Base-by-base conservation (phyloP, 1,140 invertebrate species). In the Zaprionus capensis region DNA sequence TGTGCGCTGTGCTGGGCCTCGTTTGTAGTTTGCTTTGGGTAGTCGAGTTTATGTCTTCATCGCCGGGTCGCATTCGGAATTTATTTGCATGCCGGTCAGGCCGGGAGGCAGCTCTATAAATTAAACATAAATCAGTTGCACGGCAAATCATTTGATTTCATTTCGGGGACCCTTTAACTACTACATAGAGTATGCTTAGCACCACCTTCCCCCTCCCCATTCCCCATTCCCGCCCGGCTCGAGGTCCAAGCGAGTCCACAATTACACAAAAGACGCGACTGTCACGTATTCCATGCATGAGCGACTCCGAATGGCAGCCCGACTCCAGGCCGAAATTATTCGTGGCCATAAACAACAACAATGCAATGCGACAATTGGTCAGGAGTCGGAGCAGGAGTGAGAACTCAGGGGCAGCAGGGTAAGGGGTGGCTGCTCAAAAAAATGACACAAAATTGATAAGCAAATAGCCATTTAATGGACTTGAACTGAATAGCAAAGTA, bases 41-140 rank as follows among this genome's bases (percentile, higher is more conserved):
- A 80, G 80, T 80, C 57, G 80, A 78, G 78, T 87, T 87, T 87
- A 88, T 88, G 84, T 87, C 83, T 87, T 87, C 84, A 87, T 87
- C 57, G 81, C 38, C 57, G 80, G 71, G 80, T 65, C 71, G 62
- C 70, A 80, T 68, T 79, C 51, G 78, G 68, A 88, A 88, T 88
- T 84, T 87, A 87, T 87, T 87, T 87, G 85, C 84, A 87, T 87
- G 84, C 84, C 84, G 84, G 84, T 87, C 83, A 87, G 83, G 81
- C 80, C 62, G 76, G 64, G 62, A 74, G 80, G 62, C 79, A 83
- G 78, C 84, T 84, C 84, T 87, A 87, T 87, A 87, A 87, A 88
- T 87, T 87, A 87, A 88, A 78, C 81, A 87, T 88, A 87, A 87
- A 87, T 87, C 85, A 88, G 84, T 63, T 81, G 84, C 78, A 87